phyloP scores from a whole-genome alignment of 2,113 vertebrate species.

The Microcebus tavaratra region DNA sequence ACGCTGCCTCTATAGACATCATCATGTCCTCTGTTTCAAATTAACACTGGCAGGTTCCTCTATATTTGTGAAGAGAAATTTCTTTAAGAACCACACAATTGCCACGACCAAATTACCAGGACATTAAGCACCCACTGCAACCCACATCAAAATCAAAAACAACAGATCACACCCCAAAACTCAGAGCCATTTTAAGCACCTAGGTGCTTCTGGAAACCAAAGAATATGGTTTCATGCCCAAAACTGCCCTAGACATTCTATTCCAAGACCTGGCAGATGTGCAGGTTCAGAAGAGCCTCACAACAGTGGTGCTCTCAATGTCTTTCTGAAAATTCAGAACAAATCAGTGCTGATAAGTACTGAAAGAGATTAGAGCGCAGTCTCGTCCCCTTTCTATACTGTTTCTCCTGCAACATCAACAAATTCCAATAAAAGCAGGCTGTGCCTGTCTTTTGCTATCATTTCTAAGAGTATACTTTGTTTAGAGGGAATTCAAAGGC shows the following conservation, averaged over 20 bases:
- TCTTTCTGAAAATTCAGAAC: background rate
- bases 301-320: no score
- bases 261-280: background rate
- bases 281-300: background rate
- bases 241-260: background rate
- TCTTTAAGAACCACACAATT: background rate
- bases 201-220: background rate
- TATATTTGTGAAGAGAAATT: background rate
- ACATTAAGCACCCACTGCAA: background rate
- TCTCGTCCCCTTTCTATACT: background rate
- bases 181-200: background rate
- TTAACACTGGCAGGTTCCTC: background rate
- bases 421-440: background rate
- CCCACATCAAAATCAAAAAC: background rate
- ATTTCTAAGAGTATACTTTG: background rate
- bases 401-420: background rate
- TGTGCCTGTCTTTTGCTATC: background rate
- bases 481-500: background rate
- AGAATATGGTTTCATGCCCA: background rate
- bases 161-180: background rate
- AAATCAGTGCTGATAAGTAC: rapidly evolving
- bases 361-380: background rate
- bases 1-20: background rate
- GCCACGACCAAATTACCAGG: constrained; percentile 4
- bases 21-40: background rate